phyloP scores from a whole-genome alignment of 2,113 vertebrate species.

The Harpagus bidentatus region DNA sequence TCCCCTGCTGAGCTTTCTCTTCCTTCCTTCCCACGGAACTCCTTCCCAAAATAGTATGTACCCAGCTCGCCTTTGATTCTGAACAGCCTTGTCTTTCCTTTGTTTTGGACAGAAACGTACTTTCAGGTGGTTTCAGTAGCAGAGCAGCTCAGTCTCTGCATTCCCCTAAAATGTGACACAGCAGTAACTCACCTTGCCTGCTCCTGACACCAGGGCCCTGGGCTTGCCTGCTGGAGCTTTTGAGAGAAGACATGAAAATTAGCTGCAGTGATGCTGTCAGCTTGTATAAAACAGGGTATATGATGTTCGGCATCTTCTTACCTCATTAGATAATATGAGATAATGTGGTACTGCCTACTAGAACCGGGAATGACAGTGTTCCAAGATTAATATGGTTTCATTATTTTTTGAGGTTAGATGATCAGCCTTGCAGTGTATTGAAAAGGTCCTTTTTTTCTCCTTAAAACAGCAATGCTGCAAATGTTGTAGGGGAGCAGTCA shows the following conservation, averaged over 20 bases:
- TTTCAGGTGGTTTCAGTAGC: neutral
- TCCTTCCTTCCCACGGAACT: neutral
- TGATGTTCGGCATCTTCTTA: neutral
- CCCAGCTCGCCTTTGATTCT: neutral
- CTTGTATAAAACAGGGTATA: neutral
- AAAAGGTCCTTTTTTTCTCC: neutral
- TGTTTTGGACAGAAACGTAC: neutral
- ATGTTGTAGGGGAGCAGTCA: neutral
- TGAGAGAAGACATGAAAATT: neutral
- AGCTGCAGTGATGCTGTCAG: neutral
- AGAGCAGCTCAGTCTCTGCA: neutral
- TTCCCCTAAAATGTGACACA: neutral
- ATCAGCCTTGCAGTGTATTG: neutral
- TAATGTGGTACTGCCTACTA: neutral
- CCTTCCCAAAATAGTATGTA: fast-evolving
- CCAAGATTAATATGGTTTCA: neutral
- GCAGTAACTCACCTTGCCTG: neutral
- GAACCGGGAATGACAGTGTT: neutral
- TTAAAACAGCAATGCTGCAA: neutral
- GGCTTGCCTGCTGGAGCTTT: neutral
- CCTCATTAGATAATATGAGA: neutral
- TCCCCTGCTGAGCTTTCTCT: neutral
- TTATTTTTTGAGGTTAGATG: neutral
- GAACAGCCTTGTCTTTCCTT: neutral
- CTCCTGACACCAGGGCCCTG: neutral